phyloP scores from a whole-genome alignment of 30 jellyfish, hydroid and myxozoan genomes.

The Turritopsis rubra region DNA sequence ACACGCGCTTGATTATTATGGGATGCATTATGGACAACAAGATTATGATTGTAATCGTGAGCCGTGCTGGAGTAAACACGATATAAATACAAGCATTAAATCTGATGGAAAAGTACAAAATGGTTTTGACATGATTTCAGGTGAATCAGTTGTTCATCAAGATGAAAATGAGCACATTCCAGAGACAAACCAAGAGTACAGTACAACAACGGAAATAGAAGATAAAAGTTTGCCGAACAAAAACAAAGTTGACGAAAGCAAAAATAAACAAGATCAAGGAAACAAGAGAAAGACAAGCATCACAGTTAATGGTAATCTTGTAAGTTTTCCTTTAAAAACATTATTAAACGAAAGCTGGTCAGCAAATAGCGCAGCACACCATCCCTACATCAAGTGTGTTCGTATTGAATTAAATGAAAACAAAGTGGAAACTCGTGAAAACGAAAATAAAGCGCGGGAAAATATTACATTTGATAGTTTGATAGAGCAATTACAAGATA shows the following conservation, averaged over 20 bases:
- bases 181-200: neutral
- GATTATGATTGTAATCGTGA: neutral
- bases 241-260: neutral
- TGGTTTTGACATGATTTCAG: neutral
- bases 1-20: neutral
- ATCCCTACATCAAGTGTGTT: neutral
- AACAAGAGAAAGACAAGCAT: constrained; percentile 12
- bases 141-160: neutral
- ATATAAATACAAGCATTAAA: neutral
- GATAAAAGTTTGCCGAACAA: neutral
- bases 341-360: neutral
- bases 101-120: neutral
- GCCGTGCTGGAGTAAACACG: neutral
- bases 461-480: neutral
- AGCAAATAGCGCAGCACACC: neutral
- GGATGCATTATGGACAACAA: neutral
- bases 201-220: neutral
- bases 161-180: neutral
- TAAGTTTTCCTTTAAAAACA: constrained; percentile 9
- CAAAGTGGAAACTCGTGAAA: neutral
- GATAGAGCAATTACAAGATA: neutral
- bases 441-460: constrained; percentile 14
- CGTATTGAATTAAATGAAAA: neutral
- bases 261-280: neutral
- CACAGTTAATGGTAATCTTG: constrained; percentile 13